Evolutionary conservation across 2,797 vertebrate genomes (phyloP).

Genomic region (Eleutherodactylus coqui): DNA sequence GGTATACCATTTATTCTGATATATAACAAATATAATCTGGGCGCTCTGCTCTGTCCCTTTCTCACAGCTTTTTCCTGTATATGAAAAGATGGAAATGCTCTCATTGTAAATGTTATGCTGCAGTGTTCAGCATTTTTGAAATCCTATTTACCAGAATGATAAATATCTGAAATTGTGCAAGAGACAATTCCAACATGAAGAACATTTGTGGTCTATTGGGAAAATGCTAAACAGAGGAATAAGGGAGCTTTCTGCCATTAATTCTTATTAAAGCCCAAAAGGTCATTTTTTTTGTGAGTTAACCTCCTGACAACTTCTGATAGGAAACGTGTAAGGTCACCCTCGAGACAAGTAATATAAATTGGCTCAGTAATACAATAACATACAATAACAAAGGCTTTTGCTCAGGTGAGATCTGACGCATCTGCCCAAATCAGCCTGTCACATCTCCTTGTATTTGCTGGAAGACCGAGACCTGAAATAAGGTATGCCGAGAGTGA

Average conservation of each 20-base stretch:
- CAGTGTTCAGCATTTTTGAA: slow-evolving; percentile 31
- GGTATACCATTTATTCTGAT: background rate
- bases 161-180: slow-evolving; percentile 34
- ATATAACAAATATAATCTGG: background rate
- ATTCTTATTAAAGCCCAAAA: slow-evolving; percentile 53
- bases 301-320: slow-evolving; percentile 60
- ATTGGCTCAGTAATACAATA: slow-evolving; percentile 59
- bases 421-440: slow-evolving; percentile 45
- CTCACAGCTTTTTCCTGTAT: slow-evolving; percentile 9
- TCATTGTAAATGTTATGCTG: background rate
- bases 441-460: slow-evolving; percentile 48
- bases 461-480: slow-evolving; percentile 31
- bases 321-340: slow-evolving; percentile 59
- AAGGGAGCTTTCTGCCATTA: slow-evolving; percentile 36
- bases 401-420: slow-evolving; percentile 52
- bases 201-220: slow-evolving; percentile 26
- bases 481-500: slow-evolving; percentile 45
- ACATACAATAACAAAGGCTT: slow-evolving; percentile 55
- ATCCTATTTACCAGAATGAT: slow-evolving; percentile 46
- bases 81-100: background rate
- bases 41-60: background rate
- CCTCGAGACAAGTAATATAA: slow-evolving; percentile 62
- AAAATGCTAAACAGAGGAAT: slow-evolving; percentile 40
- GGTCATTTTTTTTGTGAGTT: slow-evolving; percentile 55
- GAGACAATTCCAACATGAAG: slow-evolving; percentile 18